Conservation (phyloP, 2,888 invertebrate species). For the Xestia c-nigrum region DNA sequence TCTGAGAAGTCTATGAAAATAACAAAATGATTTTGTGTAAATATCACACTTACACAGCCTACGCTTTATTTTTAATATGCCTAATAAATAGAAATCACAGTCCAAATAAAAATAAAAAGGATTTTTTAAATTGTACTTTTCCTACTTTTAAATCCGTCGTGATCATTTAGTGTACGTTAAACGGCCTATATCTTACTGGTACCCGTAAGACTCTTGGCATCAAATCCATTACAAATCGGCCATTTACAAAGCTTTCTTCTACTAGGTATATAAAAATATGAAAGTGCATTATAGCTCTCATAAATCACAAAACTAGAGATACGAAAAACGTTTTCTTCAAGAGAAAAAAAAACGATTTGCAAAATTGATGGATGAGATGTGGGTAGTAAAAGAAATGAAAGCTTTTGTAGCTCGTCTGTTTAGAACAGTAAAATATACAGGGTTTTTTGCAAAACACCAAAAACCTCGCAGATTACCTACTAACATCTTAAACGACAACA, state of each 20-base stretch:
- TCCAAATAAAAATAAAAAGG: conserved; percentile 13
- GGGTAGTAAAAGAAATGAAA: conserved; percentile 16
- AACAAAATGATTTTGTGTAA: conserved; percentile 31
- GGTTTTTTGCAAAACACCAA: too few species aligned
- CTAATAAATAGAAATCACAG: conserved; percentile 13
- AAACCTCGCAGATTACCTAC: too few species aligned
- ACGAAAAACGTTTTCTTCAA: conserved; percentile 31
- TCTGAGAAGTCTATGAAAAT: conserved; percentile 8
- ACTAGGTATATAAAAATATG: conserved; percentile 39
- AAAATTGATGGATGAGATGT: conserved; percentile 50
- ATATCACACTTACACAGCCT: not conserved
- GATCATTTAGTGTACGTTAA: conserved; percentile 24
- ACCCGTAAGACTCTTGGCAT: conserved; percentile 52
- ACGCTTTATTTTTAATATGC: conserved; percentile 6
- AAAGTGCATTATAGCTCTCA: conserved; percentile 40
- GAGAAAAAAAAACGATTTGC: conserved; percentile 35
- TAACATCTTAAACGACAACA: too few species aligned
- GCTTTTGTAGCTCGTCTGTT: conserved; percentile 19
- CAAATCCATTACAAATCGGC: conserved; percentile 42
- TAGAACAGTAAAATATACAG: not conserved
- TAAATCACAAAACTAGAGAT: conserved; percentile 45
- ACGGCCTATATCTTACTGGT: not conserved
- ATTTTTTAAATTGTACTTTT: not conserved
- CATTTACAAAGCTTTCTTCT: conserved; percentile 49
- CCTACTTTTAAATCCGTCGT: conserved; percentile 2